phyloP scores from a whole-genome alignment of 2,888 invertebrate species.

The Agelastica alni region DNA sequence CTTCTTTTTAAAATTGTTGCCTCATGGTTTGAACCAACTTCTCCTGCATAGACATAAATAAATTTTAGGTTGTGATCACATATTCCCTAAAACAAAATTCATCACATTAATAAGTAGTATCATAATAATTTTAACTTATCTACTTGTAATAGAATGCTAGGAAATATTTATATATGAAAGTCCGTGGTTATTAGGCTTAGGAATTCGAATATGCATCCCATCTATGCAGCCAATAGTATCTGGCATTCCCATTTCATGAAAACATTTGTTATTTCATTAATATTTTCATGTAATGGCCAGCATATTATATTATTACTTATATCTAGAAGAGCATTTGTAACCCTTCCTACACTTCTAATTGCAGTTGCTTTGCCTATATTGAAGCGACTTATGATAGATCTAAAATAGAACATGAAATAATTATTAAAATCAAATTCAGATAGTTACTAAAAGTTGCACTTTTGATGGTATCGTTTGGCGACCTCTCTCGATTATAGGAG shows the following conservation, averaged over 20 bases:
- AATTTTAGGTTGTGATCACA: slow-evolving; percentile 26
- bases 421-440: slow-evolving; percentile 4
- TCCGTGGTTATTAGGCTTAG: slow-evolving; percentile 15
- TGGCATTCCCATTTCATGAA: slow-evolving; percentile 16
- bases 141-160: slow-evolving; percentile 18
- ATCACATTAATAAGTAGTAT: neutral
- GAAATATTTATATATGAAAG: slow-evolving; percentile 18
- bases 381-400: slow-evolving; percentile 18
- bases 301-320: slow-evolving; percentile 10
- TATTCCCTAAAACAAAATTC: slow-evolving; percentile 19
- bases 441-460: slow-evolving; percentile 13
- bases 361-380: slow-evolving; percentile 24
- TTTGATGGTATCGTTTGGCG: slow-evolving; percentile 12
- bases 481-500: slow-evolving; percentile 12
- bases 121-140: slow-evolving; percentile 1
- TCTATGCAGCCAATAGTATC: slow-evolving; percentile 22
- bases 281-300: slow-evolving; percentile 16
- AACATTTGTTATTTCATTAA: too few species aligned
- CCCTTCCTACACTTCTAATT: slow-evolving; percentile 21
- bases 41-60: slow-evolving; percentile 22
- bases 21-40: slow-evolving; percentile 25
- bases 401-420: slow-evolving; percentile 10
- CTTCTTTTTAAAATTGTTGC: slow-evolving; percentile 23
- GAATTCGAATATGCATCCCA: slow-evolving; percentile 20
- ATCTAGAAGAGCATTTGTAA: slow-evolving; percentile 16